A percentile compares a stretch with the other conserved stretches of the same genome.
Conservation (phyloP, 1,140 invertebrate genomes). For the Drosophila grimshawi region DNA sequence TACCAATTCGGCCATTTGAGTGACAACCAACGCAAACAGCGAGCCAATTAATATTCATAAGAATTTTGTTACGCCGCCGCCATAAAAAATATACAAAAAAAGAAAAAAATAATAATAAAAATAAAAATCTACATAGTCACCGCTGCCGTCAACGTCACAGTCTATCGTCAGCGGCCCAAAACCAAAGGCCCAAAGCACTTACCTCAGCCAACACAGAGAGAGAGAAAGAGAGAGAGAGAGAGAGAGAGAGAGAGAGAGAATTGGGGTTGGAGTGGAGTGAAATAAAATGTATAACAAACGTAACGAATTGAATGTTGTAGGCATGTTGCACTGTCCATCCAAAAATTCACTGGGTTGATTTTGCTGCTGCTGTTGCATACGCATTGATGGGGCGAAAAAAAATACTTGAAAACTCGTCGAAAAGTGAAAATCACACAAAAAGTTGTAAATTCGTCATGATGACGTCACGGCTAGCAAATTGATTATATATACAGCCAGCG, state of each 20-base stretch:
- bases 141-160: slow-evolving; percentile 33
- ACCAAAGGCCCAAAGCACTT: slow-evolving; percentile 40
- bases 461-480: slow-evolving; percentile 65
- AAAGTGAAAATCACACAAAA: slow-evolving; percentile 49
- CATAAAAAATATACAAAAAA: slow-evolving; percentile 4
- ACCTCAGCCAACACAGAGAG: slow-evolving; percentile 35
- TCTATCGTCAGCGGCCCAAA: slow-evolving; percentile 33
- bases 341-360: slow-evolving; percentile 22
- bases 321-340: slow-evolving; percentile 36
- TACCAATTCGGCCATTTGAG: slow-evolving; percentile 38
- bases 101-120: slow-evolving; percentile 42
- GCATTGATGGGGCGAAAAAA: slow-evolving; percentile 5
- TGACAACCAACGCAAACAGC: slow-evolving; percentile 47
- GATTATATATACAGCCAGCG: slow-evolving; percentile 62
- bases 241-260: slow-evolving; percentile 5
- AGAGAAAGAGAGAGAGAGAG: neutral
- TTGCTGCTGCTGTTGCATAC: slow-evolving; percentile 21
- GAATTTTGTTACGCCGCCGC: slow-evolving; percentile 55
- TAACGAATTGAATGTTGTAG: slow-evolving; percentile 57
- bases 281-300: slow-evolving; percentile 59
- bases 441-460: slow-evolving; percentile 64
- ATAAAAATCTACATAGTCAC: slow-evolving; percentile 52
- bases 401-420: slow-evolving; percentile 28
- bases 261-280: slow-evolving; percentile 24
- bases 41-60: slow-evolving; percentile 63